Evolutionary conservation across 2,113 vertebrate species (phyloP).

Genomic region (Crotalus helleri): DNA sequence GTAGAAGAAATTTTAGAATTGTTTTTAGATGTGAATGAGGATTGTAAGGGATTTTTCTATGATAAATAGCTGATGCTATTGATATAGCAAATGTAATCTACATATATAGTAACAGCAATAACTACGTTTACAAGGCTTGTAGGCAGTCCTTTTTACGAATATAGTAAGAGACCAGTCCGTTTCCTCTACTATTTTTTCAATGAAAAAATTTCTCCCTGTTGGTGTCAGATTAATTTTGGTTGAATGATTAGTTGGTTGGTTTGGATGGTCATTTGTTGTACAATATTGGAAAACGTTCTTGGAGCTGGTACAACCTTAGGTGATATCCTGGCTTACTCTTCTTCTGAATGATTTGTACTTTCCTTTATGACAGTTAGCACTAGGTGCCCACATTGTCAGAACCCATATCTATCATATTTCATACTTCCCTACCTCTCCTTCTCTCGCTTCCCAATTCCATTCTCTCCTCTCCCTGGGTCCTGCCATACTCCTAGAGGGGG

Average conservation of each 20-base stretch:
- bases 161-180: background rate
- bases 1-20: background rate
- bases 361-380: background rate
- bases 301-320: background rate
- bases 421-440: too few relatives aligned
- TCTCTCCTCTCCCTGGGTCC: too few relatives aligned
- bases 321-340: background rate
- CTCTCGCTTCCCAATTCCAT: too few relatives aligned
- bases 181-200: background rate
- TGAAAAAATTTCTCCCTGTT: background rate
- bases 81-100: background rate
- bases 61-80: background rate
- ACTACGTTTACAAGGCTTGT: background rate
- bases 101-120: background rate
- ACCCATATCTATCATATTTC: too few relatives aligned
- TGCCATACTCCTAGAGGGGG: too few relatives aligned
- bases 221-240: background rate
- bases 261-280: background rate
- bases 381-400: background rate
- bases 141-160: background rate
- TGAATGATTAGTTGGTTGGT: background rate
- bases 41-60: background rate
- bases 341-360: background rate
- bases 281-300: background rate
- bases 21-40: background rate